These are phyloP conservation scores for Drosophila orosa DNA, from an alignment of 1,140 invertebrate genomes.

Conservation along the genomic window DNA sequence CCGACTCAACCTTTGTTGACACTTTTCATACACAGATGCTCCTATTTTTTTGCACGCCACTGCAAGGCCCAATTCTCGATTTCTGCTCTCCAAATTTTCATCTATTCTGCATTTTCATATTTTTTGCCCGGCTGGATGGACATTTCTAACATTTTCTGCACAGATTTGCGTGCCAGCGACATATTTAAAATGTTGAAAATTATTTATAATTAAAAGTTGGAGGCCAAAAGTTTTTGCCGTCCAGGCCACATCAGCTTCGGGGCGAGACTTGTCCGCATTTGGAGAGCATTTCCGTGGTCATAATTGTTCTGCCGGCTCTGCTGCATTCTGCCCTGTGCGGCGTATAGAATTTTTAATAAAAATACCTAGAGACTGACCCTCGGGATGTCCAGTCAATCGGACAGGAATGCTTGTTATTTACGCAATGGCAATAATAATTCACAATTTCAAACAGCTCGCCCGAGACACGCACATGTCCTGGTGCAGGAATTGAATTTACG, in stretches of 20 bases:
- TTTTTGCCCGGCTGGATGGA: constrained; percentile 35
- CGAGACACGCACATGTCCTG: constrained; percentile 22
- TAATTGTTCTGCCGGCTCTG: constrained; percentile 20
- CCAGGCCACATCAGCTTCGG: constrained; percentile 9
- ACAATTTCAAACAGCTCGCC: constrained; percentile 55
- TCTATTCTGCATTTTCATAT: constrained; percentile 19
- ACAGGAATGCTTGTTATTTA: constrained; percentile 82
- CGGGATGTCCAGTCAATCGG: constrained; percentile 26
- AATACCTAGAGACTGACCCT: constrained; percentile 47
- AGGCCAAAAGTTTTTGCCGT: constrained; percentile 74
- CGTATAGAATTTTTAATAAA: constrained; percentile 70
- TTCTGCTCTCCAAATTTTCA: constrained; percentile 45
- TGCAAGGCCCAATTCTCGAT: constrained; percentile 20
- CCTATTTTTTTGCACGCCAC: background rate
- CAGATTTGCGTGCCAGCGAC: constrained; percentile 81
- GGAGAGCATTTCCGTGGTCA: constrained; percentile 24
- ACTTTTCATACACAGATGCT: background rate
- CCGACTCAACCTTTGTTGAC: background rate
- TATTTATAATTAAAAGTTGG: constrained; percentile 82
- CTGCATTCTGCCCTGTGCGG: constrained; percentile 28
- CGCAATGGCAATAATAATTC: constrained; percentile 82
- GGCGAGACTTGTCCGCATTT: constrained; percentile 30
- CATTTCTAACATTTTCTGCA: constrained; percentile 68
- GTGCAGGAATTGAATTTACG: constrained; percentile 66
- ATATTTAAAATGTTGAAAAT: constrained; percentile 82